Percentiles rank a stretch among this genome's conserved stretches.
Evolutionary conservation across 2,113 vertebrate species (phyloP).

Genomic region (Oryzias javanicus): DNA sequence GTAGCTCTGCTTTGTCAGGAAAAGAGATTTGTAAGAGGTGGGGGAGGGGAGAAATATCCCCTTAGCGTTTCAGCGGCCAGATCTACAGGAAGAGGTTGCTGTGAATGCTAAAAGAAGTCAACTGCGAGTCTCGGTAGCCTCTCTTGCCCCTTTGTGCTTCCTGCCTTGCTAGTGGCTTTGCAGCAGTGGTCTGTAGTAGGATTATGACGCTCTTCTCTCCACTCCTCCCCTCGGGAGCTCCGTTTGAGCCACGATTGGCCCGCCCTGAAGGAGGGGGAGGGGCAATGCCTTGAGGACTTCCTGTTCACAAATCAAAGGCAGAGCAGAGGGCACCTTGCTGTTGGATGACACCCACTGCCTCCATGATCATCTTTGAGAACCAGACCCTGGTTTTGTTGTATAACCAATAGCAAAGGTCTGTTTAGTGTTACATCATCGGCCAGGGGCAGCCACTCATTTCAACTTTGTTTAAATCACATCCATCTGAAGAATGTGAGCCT

Average conservation of each 20-base stretch:
- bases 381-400: constrained; percentile 31
- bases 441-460: constrained; percentile 5
- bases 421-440: constrained; percentile 7
- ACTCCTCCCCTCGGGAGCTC: constrained; percentile 70
- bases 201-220: constrained; percentile 64
- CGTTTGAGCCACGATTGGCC: constrained; percentile 71
- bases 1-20: constrained; percentile 48
- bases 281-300: constrained; percentile 45
- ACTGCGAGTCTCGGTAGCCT: constrained; percentile 34
- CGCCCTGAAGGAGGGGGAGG: constrained; percentile 51
- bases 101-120: constrained; percentile 72
- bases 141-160: constrained; percentile 31
- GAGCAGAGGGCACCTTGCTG: constrained; percentile 47
- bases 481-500: constrained; percentile 7
- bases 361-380: constrained; percentile 60
- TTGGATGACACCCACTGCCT: constrained; percentile 54
- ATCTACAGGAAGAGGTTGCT: constrained; percentile 64
- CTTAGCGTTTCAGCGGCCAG: constrained; percentile 37
- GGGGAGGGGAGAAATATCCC: constrained; percentile 46
- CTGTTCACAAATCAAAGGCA: constrained; percentile 47
- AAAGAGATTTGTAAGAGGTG: constrained; percentile 22
- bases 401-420: constrained; percentile 25
- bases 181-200: constrained; percentile 59
- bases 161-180: constrained; percentile 56
- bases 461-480: constrained; percentile 4